Conservation (phyloP, 2,888 invertebrate species). For the Tetragonula carbonaria region DNA sequence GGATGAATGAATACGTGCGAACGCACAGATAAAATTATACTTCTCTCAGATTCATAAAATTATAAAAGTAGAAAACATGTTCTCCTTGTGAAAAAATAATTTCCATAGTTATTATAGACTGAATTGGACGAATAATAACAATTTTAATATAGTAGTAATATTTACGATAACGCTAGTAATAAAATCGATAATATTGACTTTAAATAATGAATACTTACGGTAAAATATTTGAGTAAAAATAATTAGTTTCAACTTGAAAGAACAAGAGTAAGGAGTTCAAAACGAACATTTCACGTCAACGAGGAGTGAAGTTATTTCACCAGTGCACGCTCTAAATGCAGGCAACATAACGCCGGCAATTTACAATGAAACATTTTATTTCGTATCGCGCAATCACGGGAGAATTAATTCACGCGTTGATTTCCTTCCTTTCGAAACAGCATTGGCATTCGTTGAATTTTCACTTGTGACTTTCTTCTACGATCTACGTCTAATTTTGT, state of each 20-base stretch:
- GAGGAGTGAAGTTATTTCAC: background rate
- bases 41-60: too few species aligned
- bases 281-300: background rate
- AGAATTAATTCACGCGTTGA: slow-evolving; percentile 12
- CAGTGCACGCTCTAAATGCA: slow-evolving; percentile 21
- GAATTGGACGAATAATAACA: too few species aligned
- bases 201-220: background rate
- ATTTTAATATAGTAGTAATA: too few species aligned
- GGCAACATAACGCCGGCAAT: slow-evolving; percentile 4
- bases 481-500: background rate
- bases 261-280: background rate
- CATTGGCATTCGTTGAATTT: background rate
- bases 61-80: too few species aligned
- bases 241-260: background rate
- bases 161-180: too few species aligned
- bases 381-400: background rate
- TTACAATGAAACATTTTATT: slow-evolving; percentile 15
- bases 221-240: too few species aligned
- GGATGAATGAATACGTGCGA: too few species aligned
- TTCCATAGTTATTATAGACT: too few species aligned
- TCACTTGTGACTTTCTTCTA: too few species aligned
- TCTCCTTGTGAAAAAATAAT: too few species aligned
- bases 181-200: too few species aligned
- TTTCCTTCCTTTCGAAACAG: background rate
- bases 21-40: too few species aligned